Evolutionary conservation across 2,797 vertebrate species (phyloP).

Genomic region (Oceanodroma leucorhoa): DNA sequence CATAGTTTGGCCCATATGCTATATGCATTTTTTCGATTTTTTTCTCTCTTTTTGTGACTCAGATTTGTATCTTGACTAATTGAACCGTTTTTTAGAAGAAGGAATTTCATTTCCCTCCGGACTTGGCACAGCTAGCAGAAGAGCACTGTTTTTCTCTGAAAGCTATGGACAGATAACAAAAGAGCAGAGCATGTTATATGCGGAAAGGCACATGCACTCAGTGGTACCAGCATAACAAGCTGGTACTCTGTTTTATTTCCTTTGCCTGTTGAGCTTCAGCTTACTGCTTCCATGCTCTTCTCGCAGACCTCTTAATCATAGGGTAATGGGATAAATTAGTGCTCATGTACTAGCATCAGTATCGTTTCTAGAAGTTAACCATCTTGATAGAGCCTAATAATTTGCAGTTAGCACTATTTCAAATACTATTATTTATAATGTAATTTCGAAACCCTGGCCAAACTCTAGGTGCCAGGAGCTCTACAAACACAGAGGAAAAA

Average conservation of each 20-base stretch:
- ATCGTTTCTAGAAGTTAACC: background rate
- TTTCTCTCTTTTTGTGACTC: background rate
- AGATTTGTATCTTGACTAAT: background rate
- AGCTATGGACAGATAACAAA: background rate
- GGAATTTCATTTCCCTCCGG: background rate
- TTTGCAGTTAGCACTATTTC: background rate
- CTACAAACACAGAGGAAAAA: background rate
- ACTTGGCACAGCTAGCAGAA: background rate
- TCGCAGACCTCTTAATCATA: background rate
- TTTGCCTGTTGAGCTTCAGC: background rate
- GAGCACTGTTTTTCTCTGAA: background rate
- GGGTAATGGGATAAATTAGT: background rate
- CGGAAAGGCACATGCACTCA: background rate
- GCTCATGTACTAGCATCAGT: background rate
- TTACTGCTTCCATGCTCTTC: background rate
- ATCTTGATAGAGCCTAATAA: background rate
- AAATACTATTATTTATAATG: background rate
- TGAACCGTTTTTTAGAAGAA: background rate
- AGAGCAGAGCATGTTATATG: background rate
- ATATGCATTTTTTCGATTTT: background rate
- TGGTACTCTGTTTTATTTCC: background rate
- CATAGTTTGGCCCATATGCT: background rate
- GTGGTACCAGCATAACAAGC: background rate
- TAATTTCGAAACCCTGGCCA: background rate
- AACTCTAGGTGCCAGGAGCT: background rate